phyloP scores from a whole-genome alignment of 2,888 invertebrate species.

The Poecilobothrus nobilitatus region DNA sequence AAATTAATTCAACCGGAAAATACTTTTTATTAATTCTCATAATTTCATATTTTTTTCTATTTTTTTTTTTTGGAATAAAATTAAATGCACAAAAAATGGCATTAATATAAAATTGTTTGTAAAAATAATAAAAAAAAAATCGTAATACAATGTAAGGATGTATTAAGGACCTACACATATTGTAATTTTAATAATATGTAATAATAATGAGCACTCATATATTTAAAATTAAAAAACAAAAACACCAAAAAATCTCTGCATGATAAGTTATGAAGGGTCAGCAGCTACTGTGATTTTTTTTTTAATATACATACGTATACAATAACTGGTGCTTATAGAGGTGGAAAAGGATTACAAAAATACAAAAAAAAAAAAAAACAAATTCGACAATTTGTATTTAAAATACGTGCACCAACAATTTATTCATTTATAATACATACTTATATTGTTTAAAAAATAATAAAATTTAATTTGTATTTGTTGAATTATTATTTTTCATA shows the following conservation, averaged over 20 bases:
- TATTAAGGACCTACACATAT: conserved; percentile 2
- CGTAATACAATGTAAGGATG: not conserved
- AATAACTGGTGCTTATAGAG: not conserved
- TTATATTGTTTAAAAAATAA: too few species aligned
- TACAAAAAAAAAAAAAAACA: too few species aligned
- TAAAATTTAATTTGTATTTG: too few species aligned
- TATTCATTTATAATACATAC: too few species aligned
- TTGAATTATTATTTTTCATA: too few species aligned
- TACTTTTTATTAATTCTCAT: not conserved
- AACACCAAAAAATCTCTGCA: not conserved
- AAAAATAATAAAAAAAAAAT: not conserved
- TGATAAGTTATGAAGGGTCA: not conserved
- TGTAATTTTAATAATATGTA: too few species aligned
- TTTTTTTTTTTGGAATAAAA: too few species aligned
- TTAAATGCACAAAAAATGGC: not conserved
- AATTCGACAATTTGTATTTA: too few species aligned
- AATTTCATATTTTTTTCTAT: too few species aligned
- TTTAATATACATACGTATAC: too few species aligned
- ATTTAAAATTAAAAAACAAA: not conserved
- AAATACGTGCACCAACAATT: too few species aligned
- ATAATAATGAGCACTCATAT: not conserved
- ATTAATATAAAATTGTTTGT: not conserved
- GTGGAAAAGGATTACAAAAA: not conserved
- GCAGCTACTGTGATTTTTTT: not conserved
- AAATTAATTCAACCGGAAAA: conserved; percentile 1